Evolutionary conservation across 2,113 vertebrate genomes (phyloP), one percentile per base, ranked within the genome.

Genomic region (Labeo rohita): DNA sequence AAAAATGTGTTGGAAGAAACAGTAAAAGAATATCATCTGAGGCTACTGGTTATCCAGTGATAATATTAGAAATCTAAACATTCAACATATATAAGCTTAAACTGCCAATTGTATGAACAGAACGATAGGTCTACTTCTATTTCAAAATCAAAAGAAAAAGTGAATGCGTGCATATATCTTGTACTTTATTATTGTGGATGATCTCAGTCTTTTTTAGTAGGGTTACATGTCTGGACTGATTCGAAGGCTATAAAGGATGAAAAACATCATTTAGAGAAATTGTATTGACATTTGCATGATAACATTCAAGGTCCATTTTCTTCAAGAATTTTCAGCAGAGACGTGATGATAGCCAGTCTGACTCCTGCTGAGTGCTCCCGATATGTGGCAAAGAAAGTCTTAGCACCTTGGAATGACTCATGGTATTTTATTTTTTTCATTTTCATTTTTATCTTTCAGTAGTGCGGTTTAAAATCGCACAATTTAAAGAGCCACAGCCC

Each of bases 361-460:
- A 16, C 79, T 18, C 63, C 63, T 82, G 15, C 45, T 82, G 47
- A 65, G 43, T 23, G 23, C 63, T 52, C 47, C 8, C 9, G n/a
- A 43, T 81, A 70, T 82, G 80, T 39, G 63, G 47, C 63, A 52
- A 52, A 18, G 28, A 36, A 70, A 82, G 36, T 68, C 47, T 52
- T 70, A 12, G 23, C 80, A 81, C 61, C 80, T 5, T 82, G 9
- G 16, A 52, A 82, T 54, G 47, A 45, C 80, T 70, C 28, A 39
- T 9, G 4, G 47, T 5, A 82, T 50, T 73, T 73, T 45, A 66
- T 74, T 47, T 74, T 74, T 73, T n/a, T 43, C 9, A 21, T 45
- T 73, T n/a, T 73, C 39, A 13, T 7, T 74, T 13, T 10, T n/a
- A 23, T 74, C 11, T 49, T 74, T 47, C 21, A 74, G 0, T 47